Evolutionary conservation across 2,888 invertebrate genomes (phyloP).

Genomic region (Tetragonula carbonaria): DNA sequence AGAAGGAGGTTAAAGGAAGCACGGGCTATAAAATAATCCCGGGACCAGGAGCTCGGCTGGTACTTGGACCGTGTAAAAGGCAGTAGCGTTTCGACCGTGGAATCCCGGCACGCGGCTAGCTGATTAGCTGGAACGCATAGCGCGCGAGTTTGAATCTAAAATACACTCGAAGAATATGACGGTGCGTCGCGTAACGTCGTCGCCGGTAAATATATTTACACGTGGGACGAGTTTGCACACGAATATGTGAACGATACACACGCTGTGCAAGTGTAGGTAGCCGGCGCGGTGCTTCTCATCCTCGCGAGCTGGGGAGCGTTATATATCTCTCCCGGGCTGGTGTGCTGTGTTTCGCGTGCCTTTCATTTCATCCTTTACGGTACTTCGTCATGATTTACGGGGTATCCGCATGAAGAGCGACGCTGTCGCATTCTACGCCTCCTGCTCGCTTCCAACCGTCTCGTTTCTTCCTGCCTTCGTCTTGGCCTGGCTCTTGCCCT

Average conservation of each 20-base stretch:
- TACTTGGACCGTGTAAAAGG: background rate
- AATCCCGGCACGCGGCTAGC: background rate
- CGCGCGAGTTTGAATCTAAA: background rate
- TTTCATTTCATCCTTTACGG: slow-evolving; percentile 74
- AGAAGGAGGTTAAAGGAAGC: background rate
- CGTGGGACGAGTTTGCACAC: slow-evolving; percentile 24
- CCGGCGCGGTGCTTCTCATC: slow-evolving; percentile 33
- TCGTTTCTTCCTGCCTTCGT: slow-evolving; percentile 5
- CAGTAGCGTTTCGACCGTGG: slow-evolving; percentile 1
- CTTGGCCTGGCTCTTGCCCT: background rate
- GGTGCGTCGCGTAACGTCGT: background rate
- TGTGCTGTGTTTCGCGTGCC: slow-evolving; percentile 68
- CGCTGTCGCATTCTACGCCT: slow-evolving; percentile 57
- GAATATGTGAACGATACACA: background rate
- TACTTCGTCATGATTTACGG: slow-evolving; percentile 74
- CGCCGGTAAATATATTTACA: slow-evolving; percentile 42
- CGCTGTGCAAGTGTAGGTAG: background rate
- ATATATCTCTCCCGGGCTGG: slow-evolving; percentile 41
- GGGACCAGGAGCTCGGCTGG: background rate
- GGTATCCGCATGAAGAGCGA: slow-evolving; percentile 71
- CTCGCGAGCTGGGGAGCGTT: slow-evolving; percentile 34
- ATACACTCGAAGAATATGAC: slow-evolving; percentile 15
- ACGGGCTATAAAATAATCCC: background rate
- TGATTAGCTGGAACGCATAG: slow-evolving; percentile 13
- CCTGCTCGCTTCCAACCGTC: slow-evolving; percentile 19